Percentiles rank a stretch among this genome's conserved stretches.
Conservation (phyloP, 2,113 vertebrate species). For the Zingel zingel region DNA sequence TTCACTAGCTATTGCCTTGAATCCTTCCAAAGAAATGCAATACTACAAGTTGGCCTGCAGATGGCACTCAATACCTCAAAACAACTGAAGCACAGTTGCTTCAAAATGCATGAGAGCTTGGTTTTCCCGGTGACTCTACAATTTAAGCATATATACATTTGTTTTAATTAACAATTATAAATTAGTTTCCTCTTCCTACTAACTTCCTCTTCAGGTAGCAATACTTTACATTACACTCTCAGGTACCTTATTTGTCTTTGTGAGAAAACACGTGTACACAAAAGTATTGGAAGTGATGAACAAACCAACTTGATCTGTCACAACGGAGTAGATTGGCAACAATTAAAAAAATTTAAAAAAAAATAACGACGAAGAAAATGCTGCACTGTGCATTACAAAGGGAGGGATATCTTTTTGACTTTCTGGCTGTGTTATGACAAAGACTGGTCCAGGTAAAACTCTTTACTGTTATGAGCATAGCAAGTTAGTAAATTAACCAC, state of each 20-base stretch:
- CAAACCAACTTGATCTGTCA: neutral
- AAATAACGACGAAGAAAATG: too few species aligned
- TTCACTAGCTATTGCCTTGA: neutral
- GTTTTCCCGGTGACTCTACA: neutral
- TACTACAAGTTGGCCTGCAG: neutral
- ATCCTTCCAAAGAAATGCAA: neutral
- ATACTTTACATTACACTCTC: neutral
- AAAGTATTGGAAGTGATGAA: neutral
- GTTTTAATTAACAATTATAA: neutral
- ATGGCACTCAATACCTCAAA: neutral
- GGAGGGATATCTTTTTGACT: neutral
- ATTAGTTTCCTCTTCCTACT: neutral
- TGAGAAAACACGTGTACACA: neutral
- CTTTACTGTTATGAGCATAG: neutral
- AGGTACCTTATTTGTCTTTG: neutral
- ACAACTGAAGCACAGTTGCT: neutral
- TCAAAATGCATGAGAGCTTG: neutral
- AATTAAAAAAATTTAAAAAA: too few species aligned
- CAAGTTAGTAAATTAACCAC: conserved; percentile 52
- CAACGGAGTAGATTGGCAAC: neutral
- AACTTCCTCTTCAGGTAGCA: neutral
- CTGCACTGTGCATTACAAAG: neutral
- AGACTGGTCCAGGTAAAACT: too few species aligned
- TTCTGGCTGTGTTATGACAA: neutral
- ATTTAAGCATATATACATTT: too few species aligned